Evolutionary conservation across 2,797 vertebrate genomes (phyloP).

Genomic region (Tenualosa ilisha): DNA sequence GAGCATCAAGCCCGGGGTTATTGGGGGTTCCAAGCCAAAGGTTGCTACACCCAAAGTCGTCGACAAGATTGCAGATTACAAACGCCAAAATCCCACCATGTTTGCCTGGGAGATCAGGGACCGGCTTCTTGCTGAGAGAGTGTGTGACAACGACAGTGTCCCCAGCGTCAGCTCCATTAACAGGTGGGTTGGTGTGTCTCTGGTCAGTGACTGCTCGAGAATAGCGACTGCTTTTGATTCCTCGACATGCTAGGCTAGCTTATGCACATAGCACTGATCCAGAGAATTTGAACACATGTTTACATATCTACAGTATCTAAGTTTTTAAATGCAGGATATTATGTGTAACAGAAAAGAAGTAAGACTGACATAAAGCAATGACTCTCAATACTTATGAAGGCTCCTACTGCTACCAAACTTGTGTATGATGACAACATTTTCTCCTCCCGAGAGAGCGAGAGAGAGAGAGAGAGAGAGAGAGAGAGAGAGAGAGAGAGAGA

Average conservation of each 20-base stretch:
- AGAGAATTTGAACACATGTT: neutral
- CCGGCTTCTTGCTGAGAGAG: constrained; percentile 91
- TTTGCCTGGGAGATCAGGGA: constrained; percentile 99
- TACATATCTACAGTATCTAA: neutral
- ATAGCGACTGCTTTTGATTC: neutral
- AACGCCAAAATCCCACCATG: constrained; percentile 99
- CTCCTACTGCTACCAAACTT: constrained; percentile 78
- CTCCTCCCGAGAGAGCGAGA: constrained; percentile 59
- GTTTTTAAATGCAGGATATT: neutral
- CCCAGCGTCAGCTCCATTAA: constrained; percentile 99
- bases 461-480: constrained; percentile 39
- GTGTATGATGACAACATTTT: constrained; percentile 78
- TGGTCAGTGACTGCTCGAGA: neutral
- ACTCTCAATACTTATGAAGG: constrained; percentile 73
- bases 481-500: constrained; percentile 56
- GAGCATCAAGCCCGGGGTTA: constrained; percentile 96
- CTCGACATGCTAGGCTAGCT: neutral
- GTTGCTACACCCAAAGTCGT: constrained; percentile 99
- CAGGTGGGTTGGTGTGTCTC: constrained; percentile 75
- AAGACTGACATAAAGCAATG: constrained; percentile 24
- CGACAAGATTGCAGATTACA: constrained; percentile 98
- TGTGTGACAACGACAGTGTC: constrained; percentile 97
- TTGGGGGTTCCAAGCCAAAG: constrained; percentile 99
- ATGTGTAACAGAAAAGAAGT: neutral
- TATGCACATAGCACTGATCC: neutral